A percentile compares a stretch with the other conserved stretches of the same genome.
phyloP scores from a whole-genome alignment of 1,140 invertebrate species.

The Bacillus rossius region DNA sequence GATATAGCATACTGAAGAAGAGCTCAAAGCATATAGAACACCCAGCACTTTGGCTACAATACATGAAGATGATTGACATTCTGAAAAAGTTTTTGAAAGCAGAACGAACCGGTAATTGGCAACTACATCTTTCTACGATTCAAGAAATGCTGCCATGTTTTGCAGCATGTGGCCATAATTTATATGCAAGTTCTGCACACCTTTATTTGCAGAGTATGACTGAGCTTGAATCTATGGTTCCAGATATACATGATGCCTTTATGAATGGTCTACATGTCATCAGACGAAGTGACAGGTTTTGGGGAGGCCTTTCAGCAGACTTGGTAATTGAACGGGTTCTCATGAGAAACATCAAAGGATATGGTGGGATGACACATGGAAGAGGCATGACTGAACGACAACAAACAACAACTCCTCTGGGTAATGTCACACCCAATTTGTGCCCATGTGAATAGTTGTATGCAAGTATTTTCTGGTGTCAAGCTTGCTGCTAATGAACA shows the following conservation, averaged over 20 bases:
- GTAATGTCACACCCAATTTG: too few species aligned
- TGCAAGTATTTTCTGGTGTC: too few species aligned
- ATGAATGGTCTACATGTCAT: slow-evolving; percentile 33
- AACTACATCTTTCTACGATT: slow-evolving; percentile 35
- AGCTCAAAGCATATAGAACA: slow-evolving; percentile 15
- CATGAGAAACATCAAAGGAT: too few species aligned
- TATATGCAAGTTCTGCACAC: slow-evolving; percentile 42
- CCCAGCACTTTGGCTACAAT: slow-evolving; percentile 37
- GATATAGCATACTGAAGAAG: too few species aligned
- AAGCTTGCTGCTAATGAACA: too few species aligned
- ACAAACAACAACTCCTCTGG: too few species aligned
- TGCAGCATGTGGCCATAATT: slow-evolving; percentile 38
- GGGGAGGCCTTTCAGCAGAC: slow-evolving; percentile 38
- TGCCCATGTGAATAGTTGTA: too few species aligned
- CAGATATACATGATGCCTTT: slow-evolving; percentile 36
- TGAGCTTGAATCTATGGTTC: slow-evolving; percentile 30
- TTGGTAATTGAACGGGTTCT: slow-evolving; percentile 36
- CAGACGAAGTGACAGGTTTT: slow-evolving; percentile 39
- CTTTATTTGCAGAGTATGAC: too few species aligned
- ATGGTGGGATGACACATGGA: too few species aligned
- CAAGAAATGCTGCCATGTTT: slow-evolving; percentile 43
- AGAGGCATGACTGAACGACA: too few species aligned
- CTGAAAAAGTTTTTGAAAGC: slow-evolving; percentile 33
- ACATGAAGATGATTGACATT: slow-evolving; percentile 36
- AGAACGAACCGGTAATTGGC: slow-evolving; percentile 38